Evolutionary conservation across 2,113 vertebrate species (phyloP), one percentile per base, ranked within the genome.

Genomic region (Pelusios castaneus): DNA sequence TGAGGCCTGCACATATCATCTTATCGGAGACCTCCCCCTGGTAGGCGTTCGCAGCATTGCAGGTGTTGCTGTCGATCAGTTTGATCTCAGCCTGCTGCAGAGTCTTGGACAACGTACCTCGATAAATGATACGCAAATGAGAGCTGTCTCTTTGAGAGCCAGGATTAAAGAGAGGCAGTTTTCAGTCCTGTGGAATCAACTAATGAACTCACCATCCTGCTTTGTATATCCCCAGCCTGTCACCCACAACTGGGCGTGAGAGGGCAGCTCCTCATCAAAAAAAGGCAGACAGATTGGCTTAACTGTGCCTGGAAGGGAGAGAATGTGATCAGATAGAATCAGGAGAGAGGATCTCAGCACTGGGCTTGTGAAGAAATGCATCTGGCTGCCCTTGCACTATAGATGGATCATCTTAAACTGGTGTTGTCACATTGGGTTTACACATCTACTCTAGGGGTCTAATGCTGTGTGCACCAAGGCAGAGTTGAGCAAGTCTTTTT

Each of bases 1-100:
- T 60, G 90, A 83, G 95, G 27, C 99, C 99, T 0, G 99, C 99
- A 25, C 99, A 99, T 82, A 99, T 93, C 99, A 99, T 99, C 91
- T 94, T 98, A 22, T 89, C 12, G 0, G 98, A 99, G 54, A 99
- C 94, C 2, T 96, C 73, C 1, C 76, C 67, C 1, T 98, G 98
- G 80, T 99, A 99, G 2, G 98, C 89, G 0, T 60, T 2, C 2
- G 94, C 89, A 11, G 95, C 96, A 45, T 99, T 98, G 87, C 99
- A 99, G 78, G 47, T 76, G 1, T 8, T 13, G 5, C 34, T 55
- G 85, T 97, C 95, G 8, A 99, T 98, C 84, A 99, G 85, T 41
- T 97, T 84, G 60, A 99, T 91, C 0, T 87, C 38, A 0, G 98
- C 99, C 97, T 99, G 97, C 96, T 98, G 99, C 63, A 99, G 98